These are phyloP conservation scores for Lamproptera curius DNA, from an alignment of 2,888 invertebrate genomes.

Conservation along the genomic window DNA sequence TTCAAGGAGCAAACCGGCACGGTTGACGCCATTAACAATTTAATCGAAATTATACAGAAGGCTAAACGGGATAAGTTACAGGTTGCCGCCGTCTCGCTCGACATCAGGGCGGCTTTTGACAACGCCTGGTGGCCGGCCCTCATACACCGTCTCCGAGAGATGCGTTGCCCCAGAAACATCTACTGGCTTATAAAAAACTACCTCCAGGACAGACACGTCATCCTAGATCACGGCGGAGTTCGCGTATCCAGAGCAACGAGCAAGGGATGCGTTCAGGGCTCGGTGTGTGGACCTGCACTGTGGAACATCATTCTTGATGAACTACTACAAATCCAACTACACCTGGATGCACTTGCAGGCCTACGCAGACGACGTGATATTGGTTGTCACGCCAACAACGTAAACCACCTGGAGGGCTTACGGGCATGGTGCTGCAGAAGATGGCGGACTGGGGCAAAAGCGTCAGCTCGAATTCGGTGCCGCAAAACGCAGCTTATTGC, in stretches of 20 bases:
- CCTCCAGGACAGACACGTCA: neutral
- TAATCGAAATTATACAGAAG: neutral
- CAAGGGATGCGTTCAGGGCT: neutral
- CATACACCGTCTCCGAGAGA: constrained; percentile 6
- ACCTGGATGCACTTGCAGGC: too few relatives aligned
- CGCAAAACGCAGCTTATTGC: too few relatives aligned
- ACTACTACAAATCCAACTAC: too few relatives aligned
- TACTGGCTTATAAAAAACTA: neutral
- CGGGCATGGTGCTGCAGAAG: too few relatives aligned
- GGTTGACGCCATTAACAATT: constrained; percentile 14
- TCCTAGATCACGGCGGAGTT: neutral
- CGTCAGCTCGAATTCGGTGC: too few relatives aligned
- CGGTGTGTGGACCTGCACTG: too few relatives aligned
- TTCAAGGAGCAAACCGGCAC: constrained; percentile 22
- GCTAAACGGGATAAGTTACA: constrained; percentile 2
- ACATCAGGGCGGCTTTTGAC: constrained; percentile 16
- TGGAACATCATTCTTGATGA: too few relatives aligned
- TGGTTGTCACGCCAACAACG: too few relatives aligned
- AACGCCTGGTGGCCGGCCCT: constrained; percentile 19
- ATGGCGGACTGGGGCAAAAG: too few relatives aligned
- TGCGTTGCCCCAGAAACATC: constrained; percentile 2
- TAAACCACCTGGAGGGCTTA: too few relatives aligned
- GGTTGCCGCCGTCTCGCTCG: constrained; percentile 21
- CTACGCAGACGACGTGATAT: too few relatives aligned
- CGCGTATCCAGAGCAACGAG: neutral